Conservation (phyloP, 2,113 vertebrate genomes). For the Trochalopteron elliotii region DNA sequence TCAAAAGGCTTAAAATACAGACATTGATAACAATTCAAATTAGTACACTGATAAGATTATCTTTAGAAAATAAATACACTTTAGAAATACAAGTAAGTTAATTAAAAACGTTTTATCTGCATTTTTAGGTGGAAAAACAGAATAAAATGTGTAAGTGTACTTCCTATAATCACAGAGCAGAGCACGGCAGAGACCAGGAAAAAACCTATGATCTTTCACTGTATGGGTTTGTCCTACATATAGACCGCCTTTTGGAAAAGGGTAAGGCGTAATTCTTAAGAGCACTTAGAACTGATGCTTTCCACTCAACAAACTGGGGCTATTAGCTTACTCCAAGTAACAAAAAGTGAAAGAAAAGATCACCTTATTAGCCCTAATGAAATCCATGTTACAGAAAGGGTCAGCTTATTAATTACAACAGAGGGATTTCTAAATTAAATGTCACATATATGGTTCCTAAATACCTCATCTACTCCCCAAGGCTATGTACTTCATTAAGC, state of each 20-base stretch:
- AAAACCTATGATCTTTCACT: not conserved
- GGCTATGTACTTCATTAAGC: not conserved
- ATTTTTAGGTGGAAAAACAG: not conserved
- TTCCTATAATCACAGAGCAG: not conserved
- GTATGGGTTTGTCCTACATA: not conserved
- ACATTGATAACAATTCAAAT: not conserved
- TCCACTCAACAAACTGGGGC: not conserved
- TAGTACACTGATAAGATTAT: not conserved
- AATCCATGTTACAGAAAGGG: not conserved
- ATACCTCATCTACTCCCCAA: not conserved
- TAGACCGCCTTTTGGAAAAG: not conserved
- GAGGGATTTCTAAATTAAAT: conserved; percentile 9
- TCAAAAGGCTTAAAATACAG: not conserved
- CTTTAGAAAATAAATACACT: not conserved
- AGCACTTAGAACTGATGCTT: not conserved
- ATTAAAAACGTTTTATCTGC: not conserved
- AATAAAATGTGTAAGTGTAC: not conserved
- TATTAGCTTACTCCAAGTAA: not conserved
- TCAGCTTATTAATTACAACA: not conserved
- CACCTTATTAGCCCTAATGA: not conserved
- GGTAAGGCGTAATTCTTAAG: not conserved
- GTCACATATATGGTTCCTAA: conserved; percentile 1
- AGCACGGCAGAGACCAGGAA: not conserved
- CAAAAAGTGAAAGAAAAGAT: not conserved
- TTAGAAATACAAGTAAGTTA: not conserved